These are phyloP conservation scores for Tenodera sinensis DNA, from an alignment of 2,888 invertebrate species.

Conservation along the genomic window DNA sequence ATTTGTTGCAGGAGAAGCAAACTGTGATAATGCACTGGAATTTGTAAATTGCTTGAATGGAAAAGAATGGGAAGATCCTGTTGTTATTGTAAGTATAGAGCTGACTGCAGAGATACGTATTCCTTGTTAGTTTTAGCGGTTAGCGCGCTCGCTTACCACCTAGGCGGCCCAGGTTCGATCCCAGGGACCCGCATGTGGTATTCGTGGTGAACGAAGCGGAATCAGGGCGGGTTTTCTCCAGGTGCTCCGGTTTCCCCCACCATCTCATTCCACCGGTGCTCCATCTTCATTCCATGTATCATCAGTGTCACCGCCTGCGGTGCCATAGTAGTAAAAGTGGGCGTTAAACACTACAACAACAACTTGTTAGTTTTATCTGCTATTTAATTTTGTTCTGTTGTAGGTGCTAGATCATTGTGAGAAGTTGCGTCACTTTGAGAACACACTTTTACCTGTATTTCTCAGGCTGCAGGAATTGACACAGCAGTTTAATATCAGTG, in stretches of 20 bases:
- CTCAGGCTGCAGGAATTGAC: conserved; percentile 71
- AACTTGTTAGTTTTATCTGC: neutral
- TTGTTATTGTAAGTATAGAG: conserved; percentile 50
- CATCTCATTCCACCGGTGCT: too few species aligned
- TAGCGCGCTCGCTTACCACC: too few species aligned
- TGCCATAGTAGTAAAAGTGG: too few species aligned
- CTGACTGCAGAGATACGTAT: conserved; percentile 10
- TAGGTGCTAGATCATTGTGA: conserved; percentile 76
- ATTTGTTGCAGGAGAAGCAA: neutral
- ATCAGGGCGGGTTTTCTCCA: too few species aligned
- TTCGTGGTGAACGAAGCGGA: too few species aligned
- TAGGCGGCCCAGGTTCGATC: too few species aligned
- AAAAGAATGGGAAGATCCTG: conserved; percentile 48
- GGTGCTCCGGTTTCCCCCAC: too few species aligned
- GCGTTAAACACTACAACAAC: too few species aligned
- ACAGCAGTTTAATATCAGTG: conserved; percentile 61
- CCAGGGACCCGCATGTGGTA: too few species aligned
- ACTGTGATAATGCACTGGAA: conserved; percentile 63
- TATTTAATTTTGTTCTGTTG: conserved; percentile 2
- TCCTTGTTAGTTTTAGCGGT: neutral
- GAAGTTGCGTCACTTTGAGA: conserved; percentile 69
- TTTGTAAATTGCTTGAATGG: conserved; percentile 46
- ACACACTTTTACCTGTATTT: conserved; percentile 68
- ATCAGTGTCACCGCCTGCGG: too few species aligned
- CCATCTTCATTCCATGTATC: too few species aligned